Conservation (phyloP, 2,113 vertebrate genomes). For the Ia io region DNA sequence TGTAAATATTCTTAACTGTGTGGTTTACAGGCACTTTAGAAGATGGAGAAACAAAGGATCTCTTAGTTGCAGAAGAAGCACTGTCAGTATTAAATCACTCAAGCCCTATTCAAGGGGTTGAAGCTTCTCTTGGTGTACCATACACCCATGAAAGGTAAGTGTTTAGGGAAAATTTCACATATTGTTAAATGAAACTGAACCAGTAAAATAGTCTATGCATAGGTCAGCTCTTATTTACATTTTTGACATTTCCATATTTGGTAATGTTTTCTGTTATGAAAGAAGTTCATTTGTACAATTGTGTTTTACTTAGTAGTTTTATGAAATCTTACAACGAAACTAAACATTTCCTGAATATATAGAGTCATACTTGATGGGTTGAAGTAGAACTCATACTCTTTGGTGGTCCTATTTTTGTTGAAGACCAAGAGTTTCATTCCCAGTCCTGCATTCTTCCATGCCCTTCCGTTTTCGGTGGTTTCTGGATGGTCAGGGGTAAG, state of each 20-base stretch:
- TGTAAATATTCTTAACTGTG: background rate
- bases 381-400: background rate
- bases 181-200: background rate
- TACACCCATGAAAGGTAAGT: slow-evolving; percentile 73
- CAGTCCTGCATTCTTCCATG: background rate
- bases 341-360: background rate
- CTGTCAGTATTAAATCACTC: slow-evolving; percentile 27
- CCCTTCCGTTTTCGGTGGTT: background rate
- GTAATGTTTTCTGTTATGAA: background rate
- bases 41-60: slow-evolving; percentile 18
- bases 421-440: background rate
- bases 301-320: background rate
- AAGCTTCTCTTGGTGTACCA: slow-evolving; percentile 14
- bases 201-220: background rate
- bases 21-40: slow-evolving; percentile 67
- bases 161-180: background rate
- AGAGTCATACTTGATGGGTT: background rate
- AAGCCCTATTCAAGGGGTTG: slow-evolving; percentile 45
- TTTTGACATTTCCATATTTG: background rate
- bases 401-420: background rate
- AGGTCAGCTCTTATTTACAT: background rate
- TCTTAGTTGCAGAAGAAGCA: background rate
- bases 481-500: background rate
- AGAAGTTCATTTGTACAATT: background rate
- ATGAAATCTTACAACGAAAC: background rate